Conservation (phyloP, 2,113 vertebrate species). For the Tricholaema leucomelas region DNA sequence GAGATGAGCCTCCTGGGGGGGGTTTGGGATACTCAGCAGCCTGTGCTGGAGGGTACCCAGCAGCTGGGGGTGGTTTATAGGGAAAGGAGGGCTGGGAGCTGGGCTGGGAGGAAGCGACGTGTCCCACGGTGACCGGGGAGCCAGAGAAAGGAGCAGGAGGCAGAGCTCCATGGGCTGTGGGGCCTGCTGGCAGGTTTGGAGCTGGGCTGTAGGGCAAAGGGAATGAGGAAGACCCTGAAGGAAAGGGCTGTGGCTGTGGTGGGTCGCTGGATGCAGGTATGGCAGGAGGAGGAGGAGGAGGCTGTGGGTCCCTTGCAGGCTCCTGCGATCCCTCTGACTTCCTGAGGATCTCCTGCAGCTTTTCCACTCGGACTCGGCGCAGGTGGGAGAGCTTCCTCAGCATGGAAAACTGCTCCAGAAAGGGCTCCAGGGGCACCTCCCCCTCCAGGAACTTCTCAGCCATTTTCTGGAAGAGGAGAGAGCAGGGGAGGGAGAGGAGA, state of each 20-base stretch:
- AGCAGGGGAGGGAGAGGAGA: no score
- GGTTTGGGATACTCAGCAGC: background rate
- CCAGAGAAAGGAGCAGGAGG: constrained; percentile 40
- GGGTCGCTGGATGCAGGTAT: background rate
- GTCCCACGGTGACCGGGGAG: background rate
- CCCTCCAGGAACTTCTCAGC: constrained; percentile 92
- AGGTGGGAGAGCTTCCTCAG: constrained; percentile 86
- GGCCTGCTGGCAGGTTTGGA: constrained; percentile 35
- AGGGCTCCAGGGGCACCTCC: constrained; percentile 82
- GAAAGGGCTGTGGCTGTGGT: background rate
- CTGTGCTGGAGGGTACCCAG: background rate
- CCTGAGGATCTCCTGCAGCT: constrained; percentile 88
- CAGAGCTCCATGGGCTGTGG: constrained; percentile 52
- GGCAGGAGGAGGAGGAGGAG: background rate
- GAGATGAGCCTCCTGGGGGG: background rate
- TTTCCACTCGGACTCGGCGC: constrained; percentile 88
- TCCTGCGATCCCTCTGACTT: constrained; percentile 24
- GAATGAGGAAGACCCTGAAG: constrained; percentile 42
- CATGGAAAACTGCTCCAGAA: constrained; percentile 84
- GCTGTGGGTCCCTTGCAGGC: background rate
- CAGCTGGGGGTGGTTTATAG: background rate
- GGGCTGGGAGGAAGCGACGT: background rate
- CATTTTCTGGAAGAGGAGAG: constrained; percentile 75
- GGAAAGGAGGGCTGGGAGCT: constrained; percentile 41
- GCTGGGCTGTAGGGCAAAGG: constrained; percentile 72